Conservation (phyloP, 2,888 invertebrate genomes). For the Alloplasta piceator region DNA sequence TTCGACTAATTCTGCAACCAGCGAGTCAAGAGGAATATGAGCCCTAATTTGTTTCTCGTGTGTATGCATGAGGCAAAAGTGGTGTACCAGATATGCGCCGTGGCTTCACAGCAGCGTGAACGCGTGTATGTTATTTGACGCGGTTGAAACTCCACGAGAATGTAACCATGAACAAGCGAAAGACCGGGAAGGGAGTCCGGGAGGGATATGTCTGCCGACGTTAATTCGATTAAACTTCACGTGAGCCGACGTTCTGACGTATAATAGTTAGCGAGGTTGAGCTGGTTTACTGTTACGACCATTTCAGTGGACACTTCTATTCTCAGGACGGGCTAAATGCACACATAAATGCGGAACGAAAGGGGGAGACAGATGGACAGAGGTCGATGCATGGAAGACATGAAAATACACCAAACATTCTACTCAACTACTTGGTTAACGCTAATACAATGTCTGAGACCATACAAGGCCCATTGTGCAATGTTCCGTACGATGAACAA, state of each 20-base stretch:
- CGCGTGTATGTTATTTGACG: not conserved
- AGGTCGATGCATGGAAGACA: not conserved
- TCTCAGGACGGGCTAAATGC: constrained; percentile 1
- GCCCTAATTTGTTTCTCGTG: not conserved
- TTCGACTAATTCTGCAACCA: not conserved
- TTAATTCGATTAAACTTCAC: constrained; percentile 62
- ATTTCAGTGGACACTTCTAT: constrained; percentile 39
- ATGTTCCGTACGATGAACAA: too few relatives aligned
- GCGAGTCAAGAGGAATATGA: too few relatives aligned
- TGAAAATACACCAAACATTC: not conserved
- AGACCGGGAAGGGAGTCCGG: not conserved
- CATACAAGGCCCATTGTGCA: constrained; percentile 1
- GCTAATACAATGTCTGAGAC: not conserved
- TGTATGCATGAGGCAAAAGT: not conserved
- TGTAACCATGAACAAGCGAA: constrained; percentile 1
- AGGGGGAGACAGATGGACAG: constrained; percentile 2
- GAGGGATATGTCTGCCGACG: constrained; percentile 45
- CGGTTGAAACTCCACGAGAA: constrained; percentile 22
- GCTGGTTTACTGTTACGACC: constrained; percentile 23
- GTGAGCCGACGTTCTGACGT: constrained; percentile 55
- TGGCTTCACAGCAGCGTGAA: not conserved
- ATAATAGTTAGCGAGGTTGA: constrained; percentile 15
- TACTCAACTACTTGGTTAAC: not conserved
- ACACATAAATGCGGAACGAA: not conserved
- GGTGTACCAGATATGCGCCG: not conserved